A percentile compares a stretch with the other conserved stretches of the same genome.
Evolutionary conservation across 2,797 vertebrate genomes (phyloP).

Genomic region (Holocentrus rufus): DNA sequence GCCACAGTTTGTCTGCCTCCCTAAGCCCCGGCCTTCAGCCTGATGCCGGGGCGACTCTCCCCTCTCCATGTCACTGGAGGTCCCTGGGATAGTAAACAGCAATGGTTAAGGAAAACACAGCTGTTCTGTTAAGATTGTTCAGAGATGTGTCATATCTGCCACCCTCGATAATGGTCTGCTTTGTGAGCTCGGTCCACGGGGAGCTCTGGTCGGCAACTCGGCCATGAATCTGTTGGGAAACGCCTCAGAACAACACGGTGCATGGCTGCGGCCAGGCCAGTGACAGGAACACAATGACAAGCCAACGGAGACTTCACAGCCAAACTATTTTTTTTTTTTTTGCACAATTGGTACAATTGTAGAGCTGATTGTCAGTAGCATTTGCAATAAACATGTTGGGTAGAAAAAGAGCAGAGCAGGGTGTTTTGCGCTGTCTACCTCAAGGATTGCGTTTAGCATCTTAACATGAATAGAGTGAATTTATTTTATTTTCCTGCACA

Average conservation of each 20-base stretch:
- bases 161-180: slow-evolving; percentile 79
- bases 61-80: slow-evolving; percentile 87
- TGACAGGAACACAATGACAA: slow-evolving; percentile 63
- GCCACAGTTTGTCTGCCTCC: slow-evolving; percentile 76
- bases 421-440: slow-evolving; percentile 20
- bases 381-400: slow-evolving; percentile 45
- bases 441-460: background rate
- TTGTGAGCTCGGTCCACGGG: slow-evolving; percentile 73
- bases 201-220: slow-evolving; percentile 71
- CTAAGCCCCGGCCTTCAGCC: slow-evolving; percentile 68
- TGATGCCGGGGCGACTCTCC: slow-evolving; percentile 74
- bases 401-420: slow-evolving; percentile 6
- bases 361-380: slow-evolving; percentile 39
- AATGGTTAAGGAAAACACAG: slow-evolving; percentile 95
- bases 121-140: slow-evolving; percentile 89
- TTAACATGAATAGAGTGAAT: slow-evolving; percentile 20
- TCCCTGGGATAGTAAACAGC: slow-evolving; percentile 91
- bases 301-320: slow-evolving; percentile 64
- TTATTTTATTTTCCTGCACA: slow-evolving; percentile 46
- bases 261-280: slow-evolving; percentile 54
- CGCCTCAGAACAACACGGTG: slow-evolving; percentile 61
- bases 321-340: slow-evolving; percentile 47
- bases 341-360: slow-evolving; percentile 23
- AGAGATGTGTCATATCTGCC: slow-evolving; percentile 89
- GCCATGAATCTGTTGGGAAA: slow-evolving; percentile 77